phyloP scores from a whole-genome alignment of 2,113 vertebrate genomes.

The Ursus arctos region DNA sequence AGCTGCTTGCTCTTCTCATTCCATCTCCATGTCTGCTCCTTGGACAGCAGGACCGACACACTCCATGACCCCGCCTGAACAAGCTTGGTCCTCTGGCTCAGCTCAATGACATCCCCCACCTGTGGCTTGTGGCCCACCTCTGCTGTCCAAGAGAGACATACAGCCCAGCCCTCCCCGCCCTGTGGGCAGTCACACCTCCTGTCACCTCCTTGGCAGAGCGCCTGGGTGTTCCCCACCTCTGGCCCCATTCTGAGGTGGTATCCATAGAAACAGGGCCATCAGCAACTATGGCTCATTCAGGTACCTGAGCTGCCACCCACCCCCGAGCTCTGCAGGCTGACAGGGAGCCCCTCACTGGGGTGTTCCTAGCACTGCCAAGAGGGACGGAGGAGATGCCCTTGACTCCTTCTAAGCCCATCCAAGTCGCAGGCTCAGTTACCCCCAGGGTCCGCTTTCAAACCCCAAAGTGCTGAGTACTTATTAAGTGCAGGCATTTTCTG shows the following conservation, averaged over 20 bases:
- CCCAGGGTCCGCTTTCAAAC: not conserved
- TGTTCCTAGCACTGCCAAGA: not conserved
- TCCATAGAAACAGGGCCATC: constrained; percentile 61
- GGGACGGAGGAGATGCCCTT: not conserved
- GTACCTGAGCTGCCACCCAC: not conserved
- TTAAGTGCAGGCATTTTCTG: not conserved
- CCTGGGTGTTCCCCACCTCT: not conserved
- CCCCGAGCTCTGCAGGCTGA: not conserved
- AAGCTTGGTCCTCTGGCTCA: not conserved
- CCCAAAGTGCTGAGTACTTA: not conserved
- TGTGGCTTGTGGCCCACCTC: too few relatives aligned
- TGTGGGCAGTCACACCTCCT: fast-evolving
- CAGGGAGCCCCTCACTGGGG: fast-evolving
- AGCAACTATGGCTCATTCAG: not conserved
- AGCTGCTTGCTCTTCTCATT: not conserved
- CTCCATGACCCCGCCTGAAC: too few relatives aligned
- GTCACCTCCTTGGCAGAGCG: not conserved
- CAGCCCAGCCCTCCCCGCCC: not conserved
- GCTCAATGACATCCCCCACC: not conserved
- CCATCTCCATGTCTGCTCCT: not conserved
- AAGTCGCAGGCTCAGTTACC: not conserved
- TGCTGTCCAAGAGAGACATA: not conserved
- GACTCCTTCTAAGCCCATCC: not conserved
- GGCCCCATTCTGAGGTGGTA: constrained; percentile 55
- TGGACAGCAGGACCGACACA: not conserved